These are phyloP conservation scores for Cliona cf. orientalis DNA, from an alignment of 37 sponge, comb jelly and placozoan species.

Conservation along the genomic window DNA sequence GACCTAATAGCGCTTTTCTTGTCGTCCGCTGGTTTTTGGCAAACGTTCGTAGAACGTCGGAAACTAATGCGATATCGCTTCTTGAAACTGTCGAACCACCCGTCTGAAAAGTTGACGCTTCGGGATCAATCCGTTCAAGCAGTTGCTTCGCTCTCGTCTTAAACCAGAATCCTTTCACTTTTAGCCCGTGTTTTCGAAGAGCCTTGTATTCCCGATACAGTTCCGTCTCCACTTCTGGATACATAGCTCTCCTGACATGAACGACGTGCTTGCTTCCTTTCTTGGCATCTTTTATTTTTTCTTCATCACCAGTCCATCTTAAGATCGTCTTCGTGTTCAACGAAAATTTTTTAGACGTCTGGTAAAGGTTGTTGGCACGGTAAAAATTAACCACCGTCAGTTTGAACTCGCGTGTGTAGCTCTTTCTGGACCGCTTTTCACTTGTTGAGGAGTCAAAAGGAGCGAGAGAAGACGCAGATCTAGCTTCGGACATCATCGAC, in stretches of 20 bases:
- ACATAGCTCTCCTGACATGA: background rate
- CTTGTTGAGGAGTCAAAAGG: too few relatives aligned
- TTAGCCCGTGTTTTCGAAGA: background rate
- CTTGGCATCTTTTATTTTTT: background rate
- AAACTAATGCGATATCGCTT: too few relatives aligned
- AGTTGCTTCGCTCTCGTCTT: background rate
- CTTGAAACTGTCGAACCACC: too few relatives aligned
- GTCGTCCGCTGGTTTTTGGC: too few relatives aligned
- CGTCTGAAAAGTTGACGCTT: too few relatives aligned
- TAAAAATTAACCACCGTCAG: background rate
- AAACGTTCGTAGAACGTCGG: too few relatives aligned
- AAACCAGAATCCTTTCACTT: slow-evolving; percentile 2
- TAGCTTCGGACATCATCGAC: too few relatives aligned
- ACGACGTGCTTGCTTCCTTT: slow-evolving; percentile 1
- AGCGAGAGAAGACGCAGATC: too few relatives aligned
- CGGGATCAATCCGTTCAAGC: background rate
- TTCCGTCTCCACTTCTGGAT: background rate
- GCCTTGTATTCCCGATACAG: slow-evolving; percentile 1
- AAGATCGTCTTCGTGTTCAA: background rate
- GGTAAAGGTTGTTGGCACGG: background rate
- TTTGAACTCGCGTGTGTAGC: background rate
- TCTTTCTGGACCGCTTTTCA: too few relatives aligned
- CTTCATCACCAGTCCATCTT: background rate
- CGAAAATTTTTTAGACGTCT: background rate
- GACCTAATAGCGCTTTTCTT: too few relatives aligned